Conservation (phyloP, 2,888 invertebrate species). For the Crioceris asparagi region DNA sequence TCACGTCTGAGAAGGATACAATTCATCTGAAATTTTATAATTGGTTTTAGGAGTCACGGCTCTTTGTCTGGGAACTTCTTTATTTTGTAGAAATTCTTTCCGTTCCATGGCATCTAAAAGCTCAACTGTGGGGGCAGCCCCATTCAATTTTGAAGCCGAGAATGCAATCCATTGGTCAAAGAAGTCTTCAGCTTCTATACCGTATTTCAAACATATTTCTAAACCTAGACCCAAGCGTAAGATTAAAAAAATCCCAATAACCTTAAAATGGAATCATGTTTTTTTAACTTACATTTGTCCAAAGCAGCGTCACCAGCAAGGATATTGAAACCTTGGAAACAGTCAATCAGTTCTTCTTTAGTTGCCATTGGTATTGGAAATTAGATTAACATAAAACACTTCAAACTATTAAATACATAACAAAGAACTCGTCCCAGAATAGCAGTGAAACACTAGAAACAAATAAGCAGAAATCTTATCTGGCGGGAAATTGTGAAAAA, state of each 20-base stretch:
- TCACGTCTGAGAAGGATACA: constrained; percentile 20
- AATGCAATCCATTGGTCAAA: constrained; percentile 73
- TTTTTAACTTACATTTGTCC: constrained; percentile 47
- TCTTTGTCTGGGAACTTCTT: too few relatives aligned
- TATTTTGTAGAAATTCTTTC: constrained; percentile 54
- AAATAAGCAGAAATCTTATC: too few relatives aligned
- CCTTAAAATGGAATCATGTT: background rate
- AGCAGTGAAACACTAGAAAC: too few relatives aligned
- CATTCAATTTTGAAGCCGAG: constrained; percentile 52
- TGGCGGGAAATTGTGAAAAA: too few relatives aligned
- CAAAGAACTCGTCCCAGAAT: too few relatives aligned
- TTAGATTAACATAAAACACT: too few relatives aligned
- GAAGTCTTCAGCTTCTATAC: constrained; percentile 56
- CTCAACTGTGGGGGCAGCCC: constrained; percentile 49
- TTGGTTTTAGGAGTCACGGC: constrained; percentile 21
- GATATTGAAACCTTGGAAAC: constrained; percentile 27
- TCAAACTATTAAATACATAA: too few relatives aligned
- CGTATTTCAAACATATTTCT: constrained; percentile 53
- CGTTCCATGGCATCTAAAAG: constrained; percentile 52
- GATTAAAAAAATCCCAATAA: background rate
- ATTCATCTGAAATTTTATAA: too few relatives aligned
- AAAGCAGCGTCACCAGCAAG: constrained; percentile 42
- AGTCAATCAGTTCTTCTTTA: constrained; percentile 20
- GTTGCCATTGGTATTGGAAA: constrained; percentile 20
- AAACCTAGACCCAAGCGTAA: constrained; percentile 37